Percentiles rank a stretch among this genome's conserved stretches.
Conservation (phyloP, 2,888 invertebrate genomes). For the Noctua fimbriata region DNA sequence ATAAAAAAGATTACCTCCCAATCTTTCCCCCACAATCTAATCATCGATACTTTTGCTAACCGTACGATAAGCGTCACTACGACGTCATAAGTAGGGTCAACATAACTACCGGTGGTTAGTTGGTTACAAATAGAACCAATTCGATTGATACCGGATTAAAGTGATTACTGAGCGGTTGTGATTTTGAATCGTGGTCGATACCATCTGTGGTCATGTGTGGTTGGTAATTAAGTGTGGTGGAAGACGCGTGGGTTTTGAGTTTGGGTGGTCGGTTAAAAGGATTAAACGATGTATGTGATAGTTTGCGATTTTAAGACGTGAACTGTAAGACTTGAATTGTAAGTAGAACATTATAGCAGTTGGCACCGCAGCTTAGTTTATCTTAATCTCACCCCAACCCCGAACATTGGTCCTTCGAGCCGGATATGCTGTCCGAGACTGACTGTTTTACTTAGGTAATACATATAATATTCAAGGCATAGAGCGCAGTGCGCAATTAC, state of each 20-base stretch:
- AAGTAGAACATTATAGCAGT: background rate
- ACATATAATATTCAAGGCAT: too few relatives aligned
- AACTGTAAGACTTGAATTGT: background rate
- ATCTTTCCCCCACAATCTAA: constrained; percentile 33
- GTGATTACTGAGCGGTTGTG: constrained; percentile 77
- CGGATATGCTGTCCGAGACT: too few relatives aligned
- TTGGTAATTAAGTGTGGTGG: constrained; percentile 69
- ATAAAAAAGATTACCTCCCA: constrained; percentile 11
- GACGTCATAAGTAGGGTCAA: constrained; percentile 77
- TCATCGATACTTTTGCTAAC: constrained; percentile 63
- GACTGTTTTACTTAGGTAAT: too few relatives aligned
- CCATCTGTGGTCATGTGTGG: constrained; percentile 73
- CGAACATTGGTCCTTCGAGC: too few relatives aligned
- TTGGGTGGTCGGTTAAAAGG: constrained; percentile 73
- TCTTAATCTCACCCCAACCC: too few relatives aligned
- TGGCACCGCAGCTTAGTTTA: background rate
- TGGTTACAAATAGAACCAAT: constrained; percentile 66
- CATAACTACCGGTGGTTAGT: constrained; percentile 71
- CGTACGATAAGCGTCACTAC: constrained; percentile 63
- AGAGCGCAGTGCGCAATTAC: too few relatives aligned
- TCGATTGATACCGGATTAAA: constrained; percentile 80
- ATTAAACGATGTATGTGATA: constrained; percentile 51
- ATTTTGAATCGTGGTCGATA: constrained; percentile 77
- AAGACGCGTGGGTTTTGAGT: constrained; percentile 58
- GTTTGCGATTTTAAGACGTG: constrained; percentile 21